Conservation (phyloP, 2,888 invertebrate genomes). For the Protophormia terraenovae region DNA sequence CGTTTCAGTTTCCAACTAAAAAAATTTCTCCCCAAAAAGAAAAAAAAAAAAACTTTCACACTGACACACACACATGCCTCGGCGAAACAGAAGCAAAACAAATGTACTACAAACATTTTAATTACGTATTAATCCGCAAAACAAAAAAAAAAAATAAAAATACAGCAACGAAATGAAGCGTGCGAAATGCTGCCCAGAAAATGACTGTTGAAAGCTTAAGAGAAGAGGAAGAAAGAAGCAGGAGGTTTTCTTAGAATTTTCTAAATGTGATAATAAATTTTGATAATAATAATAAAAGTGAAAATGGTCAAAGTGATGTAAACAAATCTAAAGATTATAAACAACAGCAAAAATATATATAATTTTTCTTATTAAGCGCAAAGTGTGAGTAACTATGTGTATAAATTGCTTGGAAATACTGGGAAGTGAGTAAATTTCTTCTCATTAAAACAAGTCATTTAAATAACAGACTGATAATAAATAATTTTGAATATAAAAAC, state of each 20-base stretch:
- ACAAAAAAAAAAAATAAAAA: not conserved
- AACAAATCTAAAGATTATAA: conserved; percentile 31
- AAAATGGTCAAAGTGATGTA: conserved; percentile 25
- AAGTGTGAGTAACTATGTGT: not conserved
- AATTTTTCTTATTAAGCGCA: not conserved
- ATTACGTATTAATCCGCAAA: not conserved
- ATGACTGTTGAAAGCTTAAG: too few relatives aligned
- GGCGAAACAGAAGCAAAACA: not conserved
- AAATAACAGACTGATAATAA: not conserved
- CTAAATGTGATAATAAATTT: conserved; percentile 43
- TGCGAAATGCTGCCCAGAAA: too few relatives aligned
- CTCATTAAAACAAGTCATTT: not conserved
- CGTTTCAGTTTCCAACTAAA: not conserved
- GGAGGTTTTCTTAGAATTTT: not conserved
- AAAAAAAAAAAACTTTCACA: too few relatives aligned
- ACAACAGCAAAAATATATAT: too few relatives aligned
- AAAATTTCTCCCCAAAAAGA: not conserved
- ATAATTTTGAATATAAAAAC: not conserved
- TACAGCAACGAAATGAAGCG: not conserved
- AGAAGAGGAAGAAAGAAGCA: not conserved
- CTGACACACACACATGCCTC: not conserved
- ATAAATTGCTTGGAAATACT: not conserved
- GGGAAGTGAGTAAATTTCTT: not conserved
- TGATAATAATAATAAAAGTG: conserved; percentile 17
- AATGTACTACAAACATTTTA: conserved; percentile 18